A percentile compares a stretch with the other conserved stretches of the same genome.
Conservation (phyloP, 2,888 invertebrate genomes). For the Prosapia bicincta region DNA sequence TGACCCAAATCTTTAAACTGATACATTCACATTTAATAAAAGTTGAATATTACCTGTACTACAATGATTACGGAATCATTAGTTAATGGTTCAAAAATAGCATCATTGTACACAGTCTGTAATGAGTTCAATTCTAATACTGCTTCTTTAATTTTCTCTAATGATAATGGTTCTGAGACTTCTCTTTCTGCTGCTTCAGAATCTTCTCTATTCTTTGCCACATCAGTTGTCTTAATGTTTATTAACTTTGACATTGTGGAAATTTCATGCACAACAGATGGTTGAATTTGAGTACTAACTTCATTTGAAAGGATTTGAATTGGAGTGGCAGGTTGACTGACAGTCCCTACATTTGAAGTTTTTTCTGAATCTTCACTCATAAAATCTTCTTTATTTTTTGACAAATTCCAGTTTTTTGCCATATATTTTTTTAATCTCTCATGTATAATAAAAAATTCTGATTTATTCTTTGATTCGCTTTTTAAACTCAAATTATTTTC, state of each 20-base stretch:
- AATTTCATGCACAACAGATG: not conserved
- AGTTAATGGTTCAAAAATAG: constrained; percentile 65
- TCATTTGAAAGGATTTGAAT: too few relatives aligned
- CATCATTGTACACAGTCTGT: not conserved
- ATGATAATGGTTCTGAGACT: not conserved
- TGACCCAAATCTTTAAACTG: too few relatives aligned
- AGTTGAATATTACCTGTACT: constrained; percentile 83
- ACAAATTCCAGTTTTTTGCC: too few relatives aligned
- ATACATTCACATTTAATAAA: too few relatives aligned
- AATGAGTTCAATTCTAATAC: not conserved
- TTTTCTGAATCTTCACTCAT: too few relatives aligned
- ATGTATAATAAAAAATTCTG: too few relatives aligned
- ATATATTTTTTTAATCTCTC: too few relatives aligned
- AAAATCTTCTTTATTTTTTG: too few relatives aligned
- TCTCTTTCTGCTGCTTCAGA: not conserved
- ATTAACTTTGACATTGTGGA: not conserved
- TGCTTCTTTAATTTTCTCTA: not conserved
- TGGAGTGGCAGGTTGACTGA: too few relatives aligned
- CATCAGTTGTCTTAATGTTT: not conserved
- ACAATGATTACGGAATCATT: constrained; percentile 84
- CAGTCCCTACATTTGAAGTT: too few relatives aligned
- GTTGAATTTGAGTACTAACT: not conserved
- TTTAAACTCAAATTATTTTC: too few relatives aligned
- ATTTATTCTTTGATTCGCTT: too few relatives aligned
- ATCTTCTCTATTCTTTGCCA: not conserved